These are phyloP conservation scores for Hydractinia echinata DNA, from an alignment of 30 jellyfish, hydroid and myxozoan species.

Conservation along the genomic window DNA sequence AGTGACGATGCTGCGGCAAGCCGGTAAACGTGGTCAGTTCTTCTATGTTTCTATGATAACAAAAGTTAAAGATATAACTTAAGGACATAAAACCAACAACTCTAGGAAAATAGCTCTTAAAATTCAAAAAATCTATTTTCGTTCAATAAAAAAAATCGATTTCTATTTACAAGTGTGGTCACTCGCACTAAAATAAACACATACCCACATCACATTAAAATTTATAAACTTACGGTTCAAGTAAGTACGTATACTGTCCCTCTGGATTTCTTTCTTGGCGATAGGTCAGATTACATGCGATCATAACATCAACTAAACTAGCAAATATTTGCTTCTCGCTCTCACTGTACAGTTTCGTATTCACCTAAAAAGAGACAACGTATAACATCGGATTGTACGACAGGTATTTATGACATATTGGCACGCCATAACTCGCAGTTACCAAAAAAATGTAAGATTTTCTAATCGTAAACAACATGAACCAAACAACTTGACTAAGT, in stretches of 20 bases:
- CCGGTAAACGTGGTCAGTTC: slow-evolving; percentile 70
- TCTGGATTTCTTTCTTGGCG: slow-evolving; percentile 80
- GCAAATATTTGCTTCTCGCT: slow-evolving; percentile 63
- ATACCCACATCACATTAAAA: neutral
- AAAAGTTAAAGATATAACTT: neutral
- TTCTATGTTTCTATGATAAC: slow-evolving; percentile 62
- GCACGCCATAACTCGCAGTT: too few relatives aligned
- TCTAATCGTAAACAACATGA: too few relatives aligned
- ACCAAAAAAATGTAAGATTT: too few relatives aligned
- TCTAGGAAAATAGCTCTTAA: neutral
- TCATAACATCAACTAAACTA: slow-evolving; percentile 61
- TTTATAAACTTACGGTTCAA: slow-evolving; percentile 73
- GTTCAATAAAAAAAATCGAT: neutral
- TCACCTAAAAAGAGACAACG: slow-evolving; percentile 49
- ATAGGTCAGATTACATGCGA: slow-evolving; percentile 72
- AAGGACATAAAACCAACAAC: neutral
- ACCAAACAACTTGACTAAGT: neutral
- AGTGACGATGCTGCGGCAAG: slow-evolving; percentile 83
- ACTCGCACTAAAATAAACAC: neutral
- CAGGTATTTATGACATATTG: neutral
- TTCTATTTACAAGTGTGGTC: neutral
- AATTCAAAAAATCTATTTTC: neutral
- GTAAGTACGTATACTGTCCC: slow-evolving; percentile 77
- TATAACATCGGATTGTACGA: neutral
- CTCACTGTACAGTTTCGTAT: slow-evolving; percentile 74